Evolutionary conservation across 1,140 invertebrate genomes (phyloP), one percentile per base, ranked within the genome.

Genomic region (Formica selysi): DNA sequence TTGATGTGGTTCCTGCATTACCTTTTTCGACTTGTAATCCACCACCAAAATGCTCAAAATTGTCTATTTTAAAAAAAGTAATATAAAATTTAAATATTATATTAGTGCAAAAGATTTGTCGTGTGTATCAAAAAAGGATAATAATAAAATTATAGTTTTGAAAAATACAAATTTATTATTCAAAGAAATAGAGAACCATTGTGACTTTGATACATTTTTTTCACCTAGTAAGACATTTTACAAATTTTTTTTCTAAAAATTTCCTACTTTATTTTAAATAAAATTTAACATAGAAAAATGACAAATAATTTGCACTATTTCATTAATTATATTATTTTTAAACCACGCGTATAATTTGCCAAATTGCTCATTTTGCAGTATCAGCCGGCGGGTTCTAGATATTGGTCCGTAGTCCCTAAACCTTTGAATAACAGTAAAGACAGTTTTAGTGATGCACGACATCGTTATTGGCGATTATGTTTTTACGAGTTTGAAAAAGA

Each of bases 1-100:
- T 96, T 1, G 95, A 96, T 85, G 85, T 96, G 54, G 96, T 95
- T 44, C 95, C 95, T 0, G 94, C 94, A 11, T 92, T 96, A 54
- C 90, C 92, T 84, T 96, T 96, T 76, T 87, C 87, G n/a, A 81
- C 26, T 78, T 7, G 0, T 16, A 48, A 2, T 19, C 13, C 16
- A 32, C 44, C 36, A 59, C 19, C 65, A 8, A 61, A 0, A 57
- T 84, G 16, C 26, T 74, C 38, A 0, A 29, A 1, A 73, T 6
- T 13, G 19, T 0, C 29, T 0, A n/a, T 71, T 36, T 73, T 73
- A 73, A 0, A 6, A 22, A 0, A 71, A 6, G 10, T 44, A 70
- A 41, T 32, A 59, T 11, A 51, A 54, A 11, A n/a, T n/a, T n/a
- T n/a, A n/a, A n/a, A 57, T 70, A n/a, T 6, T 6, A 51, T 48